A percentile compares a stretch with the other conserved stretches of the same genome.
phyloP scores from a whole-genome alignment of 2,113 vertebrate species.

The Esox niger region DNA sequence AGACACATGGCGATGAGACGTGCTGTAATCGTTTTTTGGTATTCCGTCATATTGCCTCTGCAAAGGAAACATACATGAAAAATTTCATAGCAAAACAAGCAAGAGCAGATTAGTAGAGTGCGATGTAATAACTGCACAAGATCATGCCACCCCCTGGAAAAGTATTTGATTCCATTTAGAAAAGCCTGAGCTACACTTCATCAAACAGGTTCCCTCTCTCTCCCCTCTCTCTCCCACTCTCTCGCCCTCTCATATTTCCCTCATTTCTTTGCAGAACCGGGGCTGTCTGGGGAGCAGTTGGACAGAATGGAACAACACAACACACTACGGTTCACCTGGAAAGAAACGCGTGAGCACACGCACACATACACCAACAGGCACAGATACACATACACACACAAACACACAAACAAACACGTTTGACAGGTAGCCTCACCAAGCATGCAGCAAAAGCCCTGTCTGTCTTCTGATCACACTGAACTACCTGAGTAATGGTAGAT shows the following conservation, averaged over 20 bases:
- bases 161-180: constrained; percentile 2
- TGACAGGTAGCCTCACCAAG: no score
- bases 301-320: constrained; percentile 26
- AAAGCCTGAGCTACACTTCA: neutral
- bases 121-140: constrained; percentile 13
- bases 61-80: neutral
- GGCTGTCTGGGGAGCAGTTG: constrained; percentile 16
- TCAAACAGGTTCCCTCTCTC: constrained; percentile 1
- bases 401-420: neutral
- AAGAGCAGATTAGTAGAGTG: constrained; percentile 10
- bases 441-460: no score
- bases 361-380: neutral
- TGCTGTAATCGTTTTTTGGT: neutral
- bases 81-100: constrained; percentile 12
- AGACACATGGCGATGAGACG: neutral
- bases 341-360: neutral
- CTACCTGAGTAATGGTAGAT: no score
- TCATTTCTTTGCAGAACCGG: constrained; percentile 12
- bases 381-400: neutral
- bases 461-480: no score
- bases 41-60: neutral
- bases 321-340: constrained; percentile 14
- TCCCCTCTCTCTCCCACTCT: neutral
- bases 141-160: constrained; percentile 3
- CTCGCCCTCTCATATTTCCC: constrained; percentile 8